Conservation (phyloP, 2,888 invertebrate genomes). For the Tachina grossa region DNA sequence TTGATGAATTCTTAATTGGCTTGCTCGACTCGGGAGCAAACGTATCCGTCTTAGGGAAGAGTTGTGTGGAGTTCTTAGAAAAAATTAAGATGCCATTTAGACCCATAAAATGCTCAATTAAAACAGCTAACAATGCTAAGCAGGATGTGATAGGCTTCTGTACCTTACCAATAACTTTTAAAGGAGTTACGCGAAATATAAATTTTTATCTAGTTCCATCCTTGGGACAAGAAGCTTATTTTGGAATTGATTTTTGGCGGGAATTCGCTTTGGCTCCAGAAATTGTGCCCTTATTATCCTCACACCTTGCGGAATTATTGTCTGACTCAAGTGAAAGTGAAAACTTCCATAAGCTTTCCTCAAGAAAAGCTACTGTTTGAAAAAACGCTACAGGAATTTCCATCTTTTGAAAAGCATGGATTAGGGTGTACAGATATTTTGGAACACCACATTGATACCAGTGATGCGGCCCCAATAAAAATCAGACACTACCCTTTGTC, state of each 20-base stretch:
- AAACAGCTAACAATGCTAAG: not conserved
- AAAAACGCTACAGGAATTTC: not conserved
- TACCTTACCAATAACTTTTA: not conserved
- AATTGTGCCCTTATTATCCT: not conserved
- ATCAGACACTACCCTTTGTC: no score
- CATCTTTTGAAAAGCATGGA: not conserved
- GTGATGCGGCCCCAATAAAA: no score
- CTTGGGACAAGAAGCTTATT: not conserved
- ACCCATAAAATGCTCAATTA: no score
- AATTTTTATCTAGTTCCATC: conserved; percentile 4
- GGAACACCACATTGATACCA: no score
- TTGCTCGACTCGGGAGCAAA: no score
- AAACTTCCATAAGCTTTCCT: not conserved
- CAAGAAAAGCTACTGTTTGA: not conserved
- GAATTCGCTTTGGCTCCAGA: not conserved
- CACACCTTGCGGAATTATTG: not conserved
- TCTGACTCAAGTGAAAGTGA: not conserved
- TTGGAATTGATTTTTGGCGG: not conserved
- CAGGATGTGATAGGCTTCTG: not conserved
- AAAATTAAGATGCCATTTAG: no score
- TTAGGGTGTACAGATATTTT: no score
- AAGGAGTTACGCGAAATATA: not conserved
- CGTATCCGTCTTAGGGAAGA: no score
- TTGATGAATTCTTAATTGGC: no score
- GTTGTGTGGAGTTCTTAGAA: no score